These are phyloP conservation scores for Trissolcus basalis DNA, from an alignment of 1,140 invertebrate species.

Conservation along the genomic window DNA sequence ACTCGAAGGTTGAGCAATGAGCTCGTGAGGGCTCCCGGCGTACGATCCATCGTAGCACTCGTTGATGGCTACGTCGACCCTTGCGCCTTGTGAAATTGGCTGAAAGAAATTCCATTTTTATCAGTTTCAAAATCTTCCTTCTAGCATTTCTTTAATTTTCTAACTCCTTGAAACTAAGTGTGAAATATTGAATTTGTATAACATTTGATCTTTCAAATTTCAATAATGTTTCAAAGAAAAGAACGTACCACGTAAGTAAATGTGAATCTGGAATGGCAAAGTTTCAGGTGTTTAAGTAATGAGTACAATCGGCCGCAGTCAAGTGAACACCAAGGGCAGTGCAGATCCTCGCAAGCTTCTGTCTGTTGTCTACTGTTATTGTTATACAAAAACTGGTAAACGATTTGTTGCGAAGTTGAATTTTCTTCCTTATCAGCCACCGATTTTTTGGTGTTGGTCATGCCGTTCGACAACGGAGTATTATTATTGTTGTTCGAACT, in stretches of 20 bases:
- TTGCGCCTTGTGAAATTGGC: constrained; percentile 88
- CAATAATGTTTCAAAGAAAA: neutral
- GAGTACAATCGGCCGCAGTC: constrained; percentile 92
- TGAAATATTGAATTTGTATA: too few relatives aligned
- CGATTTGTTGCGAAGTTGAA: constrained; percentile 81
- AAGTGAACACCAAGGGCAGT: constrained; percentile 96
- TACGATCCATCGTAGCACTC: constrained; percentile 97
- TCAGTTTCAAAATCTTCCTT: too few relatives aligned
- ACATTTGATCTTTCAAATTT: too few relatives aligned
- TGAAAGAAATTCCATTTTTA: constrained; percentile 60
- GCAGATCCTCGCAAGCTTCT: constrained; percentile 92
- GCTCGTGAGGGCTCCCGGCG: constrained; percentile 94
- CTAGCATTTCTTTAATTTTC: too few relatives aligned
- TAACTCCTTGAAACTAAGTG: too few relatives aligned
- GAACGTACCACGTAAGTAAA: constrained; percentile 90
- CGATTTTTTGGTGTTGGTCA: constrained; percentile 67
- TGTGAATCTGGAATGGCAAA: constrained; percentile 94
- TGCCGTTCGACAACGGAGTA: constrained; percentile 68
- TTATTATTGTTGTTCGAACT: constrained; percentile 71
- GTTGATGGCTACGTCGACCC: constrained; percentile 96
- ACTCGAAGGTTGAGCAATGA: constrained; percentile 83
- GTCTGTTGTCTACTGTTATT: constrained; percentile 96
- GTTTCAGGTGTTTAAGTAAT: constrained; percentile 93
- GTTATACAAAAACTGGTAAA: constrained; percentile 97
- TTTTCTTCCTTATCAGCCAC: constrained; percentile 64